These are phyloP conservation scores for Pedionomus torquatus DNA, from an alignment of 2,113 vertebrate genomes.

Conservation along the genomic window DNA sequence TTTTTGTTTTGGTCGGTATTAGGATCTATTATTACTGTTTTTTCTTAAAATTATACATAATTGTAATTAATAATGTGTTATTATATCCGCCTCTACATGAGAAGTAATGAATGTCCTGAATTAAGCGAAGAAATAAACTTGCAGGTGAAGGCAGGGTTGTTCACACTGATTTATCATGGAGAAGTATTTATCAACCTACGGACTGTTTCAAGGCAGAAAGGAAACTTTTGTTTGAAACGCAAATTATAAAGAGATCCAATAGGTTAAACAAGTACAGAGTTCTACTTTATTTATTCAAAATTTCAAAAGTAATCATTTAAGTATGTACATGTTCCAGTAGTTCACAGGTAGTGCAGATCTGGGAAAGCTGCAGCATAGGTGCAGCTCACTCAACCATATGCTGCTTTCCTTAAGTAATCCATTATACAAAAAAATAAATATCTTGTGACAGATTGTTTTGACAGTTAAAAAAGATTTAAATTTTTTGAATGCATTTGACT, in stretches of 20 bases:
- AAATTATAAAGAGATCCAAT: neutral
- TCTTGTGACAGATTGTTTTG: conserved; percentile 81
- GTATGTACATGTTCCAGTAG: neutral
- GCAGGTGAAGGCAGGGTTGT: neutral
- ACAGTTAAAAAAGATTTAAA: conserved; percentile 75
- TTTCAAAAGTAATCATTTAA: neutral
- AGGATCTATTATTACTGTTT: neutral
- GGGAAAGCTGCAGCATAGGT: conserved; percentile 45
- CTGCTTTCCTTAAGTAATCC: conserved; percentile 76
- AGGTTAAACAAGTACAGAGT: neutral
- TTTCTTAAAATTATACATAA: conserved; percentile 45
- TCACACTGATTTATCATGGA: neutral
- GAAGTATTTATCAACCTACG: neutral
- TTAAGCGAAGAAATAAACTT: conserved; percentile 27
- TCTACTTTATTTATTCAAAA: neutral
- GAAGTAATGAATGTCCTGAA: conserved; percentile 32
- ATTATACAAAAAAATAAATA: conserved; percentile 79
- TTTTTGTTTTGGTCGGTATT: neutral
- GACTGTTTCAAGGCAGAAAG: neutral
- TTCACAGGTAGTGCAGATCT: neutral
- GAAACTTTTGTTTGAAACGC: neutral
- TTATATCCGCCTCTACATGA: neutral
- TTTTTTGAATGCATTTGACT: conserved; percentile 78
- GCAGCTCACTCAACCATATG: conserved; percentile 57
- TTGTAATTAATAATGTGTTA: neutral